A percentile compares a stretch with the other conserved stretches of the same genome.
phyloP scores from a whole-genome alignment of 2,797 vertebrate genomes.

The Psittacula echo region DNA sequence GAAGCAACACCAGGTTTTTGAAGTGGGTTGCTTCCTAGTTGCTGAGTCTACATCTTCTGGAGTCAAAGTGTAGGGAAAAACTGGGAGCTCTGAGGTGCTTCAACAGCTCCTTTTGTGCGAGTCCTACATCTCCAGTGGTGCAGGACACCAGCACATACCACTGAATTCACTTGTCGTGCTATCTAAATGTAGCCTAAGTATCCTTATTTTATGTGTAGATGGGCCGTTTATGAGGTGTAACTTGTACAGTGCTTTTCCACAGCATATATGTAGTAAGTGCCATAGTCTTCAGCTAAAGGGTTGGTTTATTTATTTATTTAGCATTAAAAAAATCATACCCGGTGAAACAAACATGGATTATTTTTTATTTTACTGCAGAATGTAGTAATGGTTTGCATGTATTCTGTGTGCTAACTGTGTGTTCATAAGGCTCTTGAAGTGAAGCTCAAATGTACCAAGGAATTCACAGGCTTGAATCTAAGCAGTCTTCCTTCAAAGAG shows the following conservation, averaged over 20 bases:
- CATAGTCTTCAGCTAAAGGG: background rate
- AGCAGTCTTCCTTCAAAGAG: background rate
- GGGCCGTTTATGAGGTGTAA: background rate
- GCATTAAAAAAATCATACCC: background rate
- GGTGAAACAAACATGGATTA: background rate
- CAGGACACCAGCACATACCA: background rate
- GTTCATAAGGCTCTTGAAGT: background rate
- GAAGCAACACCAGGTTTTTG: background rate
- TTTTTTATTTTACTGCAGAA: background rate
- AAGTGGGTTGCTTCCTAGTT: background rate
- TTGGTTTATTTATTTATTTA: background rate
- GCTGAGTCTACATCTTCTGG: background rate
- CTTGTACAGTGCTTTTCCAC: rapidly evolving
- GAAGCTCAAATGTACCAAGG: background rate
- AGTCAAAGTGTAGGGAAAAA: background rate
- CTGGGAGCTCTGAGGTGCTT: background rate
- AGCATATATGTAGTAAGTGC: rapidly evolving
- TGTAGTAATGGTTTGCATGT: background rate
- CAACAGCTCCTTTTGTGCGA: background rate
- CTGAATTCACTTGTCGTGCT: background rate
- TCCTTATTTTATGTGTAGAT: background rate
- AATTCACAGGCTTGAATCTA: background rate
- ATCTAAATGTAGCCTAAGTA: background rate
- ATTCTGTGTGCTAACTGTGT: background rate
- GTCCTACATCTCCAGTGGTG: background rate